Conservation (phyloP, 2,888 invertebrate species). For the Phengaris alcon region DNA sequence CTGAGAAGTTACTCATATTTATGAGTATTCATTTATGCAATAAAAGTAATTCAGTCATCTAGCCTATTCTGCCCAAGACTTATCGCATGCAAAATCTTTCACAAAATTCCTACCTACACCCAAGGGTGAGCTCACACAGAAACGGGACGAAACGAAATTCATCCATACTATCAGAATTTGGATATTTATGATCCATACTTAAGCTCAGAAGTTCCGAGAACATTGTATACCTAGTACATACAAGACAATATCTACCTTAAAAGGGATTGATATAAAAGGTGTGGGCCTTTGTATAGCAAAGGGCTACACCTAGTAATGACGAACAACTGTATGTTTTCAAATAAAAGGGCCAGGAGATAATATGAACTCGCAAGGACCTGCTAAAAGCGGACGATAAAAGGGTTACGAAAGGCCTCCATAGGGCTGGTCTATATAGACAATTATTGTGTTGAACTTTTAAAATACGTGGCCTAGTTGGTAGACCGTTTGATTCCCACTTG, state of each 20-base stretch:
- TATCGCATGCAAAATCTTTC: no score
- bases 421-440: not conserved
- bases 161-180: no score
- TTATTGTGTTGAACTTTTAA: not conserved
- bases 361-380: not conserved
- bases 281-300: not conserved
- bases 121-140: no score
- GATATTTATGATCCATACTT: not conserved
- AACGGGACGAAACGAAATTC: no score
- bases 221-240: not conserved
- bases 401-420: not conserved
- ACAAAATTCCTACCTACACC: no score
- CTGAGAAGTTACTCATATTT: no score
- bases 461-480: no score
- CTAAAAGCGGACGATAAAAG: conserved; percentile 14
- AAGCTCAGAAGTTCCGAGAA: not conserved
- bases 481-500: no score
- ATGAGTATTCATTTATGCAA: no score
- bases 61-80: no score
- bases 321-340: not conserved
- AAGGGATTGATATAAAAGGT: conserved; percentile 10
- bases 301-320: conserved; percentile 8
- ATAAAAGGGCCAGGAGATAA: not conserved
- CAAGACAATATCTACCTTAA: not conserved
- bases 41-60: no score